Percentiles rank a stretch among this genome's conserved stretches.
Evolutionary conservation across 1,140 invertebrate genomes (phyloP).

Genomic region (Drosophila simulans): DNA sequence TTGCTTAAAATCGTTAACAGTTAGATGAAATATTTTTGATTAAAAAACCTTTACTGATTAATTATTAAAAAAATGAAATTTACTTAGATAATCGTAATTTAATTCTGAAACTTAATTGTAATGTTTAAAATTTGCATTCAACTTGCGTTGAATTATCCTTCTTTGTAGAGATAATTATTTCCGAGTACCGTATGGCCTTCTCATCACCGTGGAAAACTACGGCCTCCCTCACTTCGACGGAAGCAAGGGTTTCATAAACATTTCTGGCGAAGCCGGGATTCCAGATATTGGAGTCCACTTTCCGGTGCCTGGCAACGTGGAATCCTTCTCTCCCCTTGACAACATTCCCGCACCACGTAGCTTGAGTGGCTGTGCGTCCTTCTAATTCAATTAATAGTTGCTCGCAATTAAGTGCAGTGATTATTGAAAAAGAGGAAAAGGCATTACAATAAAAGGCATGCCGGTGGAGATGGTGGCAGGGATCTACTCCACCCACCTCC

Average conservation of each 20-base stretch:
- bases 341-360: slow-evolving; percentile 22
- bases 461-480: background rate
- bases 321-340: slow-evolving; percentile 16
- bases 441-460: slow-evolving; percentile 45
- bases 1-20: too few relatives aligned
- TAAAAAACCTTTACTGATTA: too few relatives aligned
- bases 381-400: slow-evolving; percentile 59
- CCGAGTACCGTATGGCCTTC: too few relatives aligned
- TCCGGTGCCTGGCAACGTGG: slow-evolving; percentile 29
- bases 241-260: slow-evolving; percentile 34
- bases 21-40: too few relatives aligned
- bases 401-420: slow-evolving; percentile 58
- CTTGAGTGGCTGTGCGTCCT: slow-evolving; percentile 19
- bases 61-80: too few relatives aligned
- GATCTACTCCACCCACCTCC: slow-evolving; percentile 1
- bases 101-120: too few relatives aligned
- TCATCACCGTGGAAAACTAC: background rate
- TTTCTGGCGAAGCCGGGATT: slow-evolving; percentile 3
- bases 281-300: slow-evolving; percentile 13
- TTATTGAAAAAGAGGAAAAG: slow-evolving; percentile 53
- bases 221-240: too few relatives aligned
- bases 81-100: too few relatives aligned
- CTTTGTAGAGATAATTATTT: background rate
- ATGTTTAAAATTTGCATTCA: too few relatives aligned
- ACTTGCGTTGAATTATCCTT: background rate